Percentiles rank a stretch among this genome's conserved stretches.
These are phyloP conservation scores for Mycogona germanica DNA, from an alignment of 2,888 invertebrate species.

Conservation along the genomic window DNA sequence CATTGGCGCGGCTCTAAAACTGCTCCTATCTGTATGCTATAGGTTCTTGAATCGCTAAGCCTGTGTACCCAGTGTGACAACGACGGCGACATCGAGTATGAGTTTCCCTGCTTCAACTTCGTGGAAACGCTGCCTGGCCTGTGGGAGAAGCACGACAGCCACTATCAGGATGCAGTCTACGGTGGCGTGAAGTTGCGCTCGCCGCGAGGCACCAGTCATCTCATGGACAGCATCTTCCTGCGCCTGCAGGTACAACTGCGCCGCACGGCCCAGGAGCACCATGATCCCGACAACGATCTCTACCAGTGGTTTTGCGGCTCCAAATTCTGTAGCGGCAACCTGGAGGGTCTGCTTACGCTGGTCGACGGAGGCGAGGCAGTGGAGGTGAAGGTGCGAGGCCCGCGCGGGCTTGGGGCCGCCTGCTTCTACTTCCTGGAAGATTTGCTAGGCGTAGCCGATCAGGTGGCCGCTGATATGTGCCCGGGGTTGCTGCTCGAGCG, in stretches of 20 bases:
- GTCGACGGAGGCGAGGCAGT: conserved; percentile 45
- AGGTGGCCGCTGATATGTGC: conserved; percentile 48
- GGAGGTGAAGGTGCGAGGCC: conserved; percentile 54
- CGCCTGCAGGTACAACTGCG: conserved; percentile 50
- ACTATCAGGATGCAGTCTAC: conserved; percentile 43
- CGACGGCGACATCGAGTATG: conserved; percentile 57
- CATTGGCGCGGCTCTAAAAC: neutral
- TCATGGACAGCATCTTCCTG: conserved; percentile 54
- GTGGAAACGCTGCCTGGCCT: conserved; percentile 52
- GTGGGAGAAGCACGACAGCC: conserved; percentile 48
- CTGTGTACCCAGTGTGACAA: conserved; percentile 55
- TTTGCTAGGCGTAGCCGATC: conserved; percentile 47
- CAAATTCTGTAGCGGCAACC: conserved; percentile 50
- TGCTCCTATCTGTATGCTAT: conserved; percentile 25
- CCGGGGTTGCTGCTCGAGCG: conserved; percentile 53
- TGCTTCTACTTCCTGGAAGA: conserved; percentile 58
- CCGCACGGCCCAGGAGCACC: conserved; percentile 41
- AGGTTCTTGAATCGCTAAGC: conserved; percentile 52
- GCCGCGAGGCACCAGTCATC: conserved; percentile 42
- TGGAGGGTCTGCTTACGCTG: conserved; percentile 54
- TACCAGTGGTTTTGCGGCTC: conserved; percentile 61
- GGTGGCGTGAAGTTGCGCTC: conserved; percentile 50
- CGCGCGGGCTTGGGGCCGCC: conserved; percentile 41
- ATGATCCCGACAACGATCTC: conserved; percentile 48
- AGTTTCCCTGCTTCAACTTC: conserved; percentile 58